phyloP scores from a whole-genome alignment of 2,888 invertebrate genomes.

The Galerucella calmariensis region DNA sequence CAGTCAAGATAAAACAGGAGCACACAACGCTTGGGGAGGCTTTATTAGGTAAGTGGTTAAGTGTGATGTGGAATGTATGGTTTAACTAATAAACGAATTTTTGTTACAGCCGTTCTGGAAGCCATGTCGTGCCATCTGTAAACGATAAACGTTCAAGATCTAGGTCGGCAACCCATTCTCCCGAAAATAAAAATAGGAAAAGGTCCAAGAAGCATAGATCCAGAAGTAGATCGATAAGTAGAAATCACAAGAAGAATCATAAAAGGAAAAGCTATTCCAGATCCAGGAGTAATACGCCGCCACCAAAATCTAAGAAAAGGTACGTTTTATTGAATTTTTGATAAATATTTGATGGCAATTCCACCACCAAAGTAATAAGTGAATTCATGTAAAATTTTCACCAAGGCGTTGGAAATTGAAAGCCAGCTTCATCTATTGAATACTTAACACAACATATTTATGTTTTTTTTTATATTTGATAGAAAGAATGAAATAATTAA shows the following conservation, averaged over 20 bases:
- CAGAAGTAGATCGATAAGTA: constrained; percentile 54
- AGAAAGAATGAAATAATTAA: neutral
- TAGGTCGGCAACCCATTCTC: constrained; percentile 60
- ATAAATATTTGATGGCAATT: neutral
- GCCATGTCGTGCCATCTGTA: constrained; percentile 61
- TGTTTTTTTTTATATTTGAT: too few relatives aligned
- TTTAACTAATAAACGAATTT: neutral
- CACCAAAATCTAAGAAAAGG: constrained; percentile 57
- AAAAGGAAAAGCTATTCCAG: constrained; percentile 63
- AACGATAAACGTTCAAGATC: constrained; percentile 58
- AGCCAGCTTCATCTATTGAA: too few relatives aligned
- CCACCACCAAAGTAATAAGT: too few relatives aligned
- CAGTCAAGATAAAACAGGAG: constrained; percentile 69
- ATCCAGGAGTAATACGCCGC: constrained; percentile 63
- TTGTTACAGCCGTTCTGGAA: constrained; percentile 61
- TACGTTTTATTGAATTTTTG: constrained; percentile 19
- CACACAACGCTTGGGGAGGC: constrained; percentile 76
- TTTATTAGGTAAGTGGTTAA: constrained; percentile 68
- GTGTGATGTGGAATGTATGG: neutral
- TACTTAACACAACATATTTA: too few relatives aligned
- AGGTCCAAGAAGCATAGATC: constrained; percentile 62
- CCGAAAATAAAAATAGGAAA: constrained; percentile 59
- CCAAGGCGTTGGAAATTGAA: too few relatives aligned
- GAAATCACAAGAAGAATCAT: constrained; percentile 61
- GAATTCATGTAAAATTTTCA: too few relatives aligned